Conservation (phyloP, 1,140 invertebrate species). For the Doryteuthis pealeii region DNA sequence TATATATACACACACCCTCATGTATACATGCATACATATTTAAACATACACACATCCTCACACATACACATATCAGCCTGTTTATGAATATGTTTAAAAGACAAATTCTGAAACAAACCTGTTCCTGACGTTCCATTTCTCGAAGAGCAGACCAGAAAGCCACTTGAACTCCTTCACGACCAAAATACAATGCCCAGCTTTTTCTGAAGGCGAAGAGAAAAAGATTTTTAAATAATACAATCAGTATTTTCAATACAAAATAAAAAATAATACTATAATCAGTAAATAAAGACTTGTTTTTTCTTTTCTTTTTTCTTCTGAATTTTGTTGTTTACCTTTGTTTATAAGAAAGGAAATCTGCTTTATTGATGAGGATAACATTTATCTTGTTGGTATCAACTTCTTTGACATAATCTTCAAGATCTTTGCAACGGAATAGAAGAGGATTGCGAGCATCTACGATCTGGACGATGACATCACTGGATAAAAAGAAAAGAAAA, state of each 20-base stretch:
- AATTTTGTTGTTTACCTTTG: slow-evolving; percentile 69
- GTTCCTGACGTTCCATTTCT: slow-evolving; percentile 45
- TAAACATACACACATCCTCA: too few relatives aligned
- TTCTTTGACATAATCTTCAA: slow-evolving; percentile 92
- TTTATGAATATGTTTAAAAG: too few relatives aligned
- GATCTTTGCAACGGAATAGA: slow-evolving; percentile 88
- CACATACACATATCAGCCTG: too few relatives aligned
- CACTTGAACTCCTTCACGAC: slow-evolving; percentile 67
- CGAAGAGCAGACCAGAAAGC: slow-evolving; percentile 83
- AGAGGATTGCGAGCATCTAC: slow-evolving; percentile 96
- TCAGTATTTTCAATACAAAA: too few relatives aligned
- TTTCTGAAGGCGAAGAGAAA: too few relatives aligned
- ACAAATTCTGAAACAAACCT: too few relatives aligned
- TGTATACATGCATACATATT: too few relatives aligned
- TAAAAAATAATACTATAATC: too few relatives aligned
- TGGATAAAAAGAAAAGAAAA: slow-evolving; percentile 51
- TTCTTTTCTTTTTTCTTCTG: too few relatives aligned
- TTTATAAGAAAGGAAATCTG: slow-evolving; percentile 83
- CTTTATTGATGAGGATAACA: slow-evolving; percentile 92
- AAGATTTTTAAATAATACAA: too few relatives aligned
- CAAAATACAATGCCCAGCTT: slow-evolving; percentile 88
- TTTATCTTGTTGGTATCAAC: slow-evolving; percentile 76
- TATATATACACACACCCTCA: too few relatives aligned
- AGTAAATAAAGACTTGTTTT: too few relatives aligned
- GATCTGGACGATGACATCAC: slow-evolving; percentile 93